A percentile compares a stretch with the other conserved stretches of the same genome.
phyloP scores from a whole-genome alignment of 2,797 vertebrate species.

The Chaunax sp. region DNA sequence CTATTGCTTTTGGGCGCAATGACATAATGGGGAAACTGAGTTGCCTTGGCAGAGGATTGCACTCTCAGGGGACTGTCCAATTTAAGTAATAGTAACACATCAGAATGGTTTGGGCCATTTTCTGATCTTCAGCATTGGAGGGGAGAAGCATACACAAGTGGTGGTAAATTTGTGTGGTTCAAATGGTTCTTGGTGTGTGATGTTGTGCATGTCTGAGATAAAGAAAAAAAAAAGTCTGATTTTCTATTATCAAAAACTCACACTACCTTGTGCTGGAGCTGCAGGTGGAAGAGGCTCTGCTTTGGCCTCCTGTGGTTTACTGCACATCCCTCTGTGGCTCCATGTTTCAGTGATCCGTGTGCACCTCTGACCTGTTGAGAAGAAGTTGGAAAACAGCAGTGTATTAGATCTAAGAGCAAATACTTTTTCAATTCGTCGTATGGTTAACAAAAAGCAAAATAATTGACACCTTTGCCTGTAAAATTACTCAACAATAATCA shows the following conservation, averaged over 20 bases:
- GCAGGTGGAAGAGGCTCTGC: constrained; percentile 40
- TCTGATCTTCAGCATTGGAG: not conserved
- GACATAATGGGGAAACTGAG: no score
- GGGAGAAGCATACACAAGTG: not conserved
- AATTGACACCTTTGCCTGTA: not conserved
- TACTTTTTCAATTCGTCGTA: no score
- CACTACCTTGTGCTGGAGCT: constrained; percentile 45
- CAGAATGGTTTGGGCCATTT: not conserved
- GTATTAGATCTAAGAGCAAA: not conserved
- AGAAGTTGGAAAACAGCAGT: not conserved
- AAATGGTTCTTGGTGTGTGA: not conserved
- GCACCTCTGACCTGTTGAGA: constrained; percentile 66
- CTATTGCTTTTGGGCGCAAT: no score
- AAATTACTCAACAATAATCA: not conserved
- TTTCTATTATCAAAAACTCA: not conserved
- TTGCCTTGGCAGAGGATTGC: no score
- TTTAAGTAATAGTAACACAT: not conserved
- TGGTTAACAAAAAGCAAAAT: no score
- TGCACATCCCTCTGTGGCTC: constrained; percentile 81
- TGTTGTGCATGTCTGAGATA: not conserved
- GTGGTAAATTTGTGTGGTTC: not conserved
- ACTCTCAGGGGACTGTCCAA: no score
- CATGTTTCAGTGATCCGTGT: constrained; percentile 48
- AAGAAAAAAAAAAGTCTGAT: no score
- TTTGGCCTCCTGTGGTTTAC: constrained; percentile 82